phyloP scores from a whole-genome alignment of 2,797 vertebrate species.

The Potorous gilbertii region DNA sequence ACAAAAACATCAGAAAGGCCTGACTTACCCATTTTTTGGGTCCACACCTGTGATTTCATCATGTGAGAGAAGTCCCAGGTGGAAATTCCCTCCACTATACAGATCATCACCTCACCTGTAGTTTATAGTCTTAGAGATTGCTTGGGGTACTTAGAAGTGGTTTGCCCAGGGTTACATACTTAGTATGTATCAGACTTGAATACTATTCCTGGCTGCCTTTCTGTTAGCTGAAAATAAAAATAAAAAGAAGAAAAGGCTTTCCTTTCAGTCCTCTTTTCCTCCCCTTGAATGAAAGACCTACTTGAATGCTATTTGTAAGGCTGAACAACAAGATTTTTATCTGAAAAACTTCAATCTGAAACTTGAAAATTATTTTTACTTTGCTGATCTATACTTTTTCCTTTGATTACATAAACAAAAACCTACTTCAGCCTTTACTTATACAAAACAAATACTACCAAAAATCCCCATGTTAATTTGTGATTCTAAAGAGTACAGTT shows the following conservation, averaged over 20 bases:
- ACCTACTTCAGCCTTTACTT: constrained; percentile 24
- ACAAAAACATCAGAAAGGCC: constrained; percentile 3
- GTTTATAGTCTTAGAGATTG: too few relatives aligned
- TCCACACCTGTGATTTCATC: too few relatives aligned
- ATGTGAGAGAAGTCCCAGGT: too few relatives aligned
- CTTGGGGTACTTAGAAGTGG: too few relatives aligned
- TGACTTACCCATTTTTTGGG: too few relatives aligned
- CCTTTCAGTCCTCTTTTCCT: constrained; percentile 14
- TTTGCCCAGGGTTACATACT: too few relatives aligned
- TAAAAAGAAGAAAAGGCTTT: constrained; percentile 26
- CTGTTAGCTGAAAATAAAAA: constrained; percentile 26
- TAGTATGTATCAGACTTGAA: too few relatives aligned
- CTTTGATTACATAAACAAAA: constrained; percentile 40
- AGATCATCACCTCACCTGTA: too few relatives aligned
- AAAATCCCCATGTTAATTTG: constrained; percentile 17
- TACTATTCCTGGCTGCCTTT: neutral
- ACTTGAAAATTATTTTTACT: constrained; percentile 12
- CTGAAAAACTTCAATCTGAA: constrained; percentile 49
- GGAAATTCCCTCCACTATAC: too few relatives aligned
- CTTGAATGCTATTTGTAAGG: constrained; percentile 29
- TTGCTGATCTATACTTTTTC: constrained; percentile 54
- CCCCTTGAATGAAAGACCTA: constrained; percentile 36
- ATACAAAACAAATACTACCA: constrained; percentile 44
- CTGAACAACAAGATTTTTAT: constrained; percentile 34
- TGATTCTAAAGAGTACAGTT: constrained; percentile 14